These are phyloP conservation scores for Pollenia griseotomentosa DNA, from an alignment of 2,888 invertebrate species.

Conservation along the genomic window DNA sequence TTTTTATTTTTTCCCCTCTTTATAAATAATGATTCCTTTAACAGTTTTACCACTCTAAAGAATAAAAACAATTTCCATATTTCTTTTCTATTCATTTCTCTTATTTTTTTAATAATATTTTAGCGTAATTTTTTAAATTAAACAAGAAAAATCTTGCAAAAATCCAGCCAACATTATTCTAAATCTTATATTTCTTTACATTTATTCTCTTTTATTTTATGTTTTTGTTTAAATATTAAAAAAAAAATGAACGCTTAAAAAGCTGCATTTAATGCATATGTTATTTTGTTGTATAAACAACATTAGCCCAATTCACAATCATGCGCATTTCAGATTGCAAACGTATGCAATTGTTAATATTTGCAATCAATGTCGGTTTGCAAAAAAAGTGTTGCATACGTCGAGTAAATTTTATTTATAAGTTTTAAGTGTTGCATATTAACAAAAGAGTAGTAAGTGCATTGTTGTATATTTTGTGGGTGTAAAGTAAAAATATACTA, in stretches of 20 bases:
- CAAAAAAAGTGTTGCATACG: too few species aligned
- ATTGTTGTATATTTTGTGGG: too few species aligned
- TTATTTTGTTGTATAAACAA: not conserved
- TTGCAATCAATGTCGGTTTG: too few species aligned
- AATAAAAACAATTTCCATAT: not conserved
- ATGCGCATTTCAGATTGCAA: too few species aligned
- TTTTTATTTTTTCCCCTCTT: not conserved
- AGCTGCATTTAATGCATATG: conserved; percentile 23
- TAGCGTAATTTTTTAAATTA: conserved; percentile 52
- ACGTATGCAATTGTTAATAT: too few species aligned
- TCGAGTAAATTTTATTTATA: too few species aligned
- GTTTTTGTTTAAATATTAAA: conserved; percentile 10
- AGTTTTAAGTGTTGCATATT: too few species aligned
- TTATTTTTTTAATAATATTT: conserved; percentile 31
- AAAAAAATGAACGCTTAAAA: conserved; percentile 19
- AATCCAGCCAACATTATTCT: too few species aligned
- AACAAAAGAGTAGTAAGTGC: too few species aligned
- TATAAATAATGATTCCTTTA: conserved; percentile 54
- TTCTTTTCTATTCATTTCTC: not conserved
- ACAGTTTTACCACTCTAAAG: conserved; percentile 23
- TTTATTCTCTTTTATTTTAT: not conserved
- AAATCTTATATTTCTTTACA: not conserved
- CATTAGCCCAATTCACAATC: too few species aligned
- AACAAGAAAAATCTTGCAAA: conserved; percentile 29
- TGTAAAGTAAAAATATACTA: too few species aligned